Evolutionary conservation across 2,797 vertebrate genomes (phyloP).

Genomic region (Odontamblyopus lacepedii): DNA sequence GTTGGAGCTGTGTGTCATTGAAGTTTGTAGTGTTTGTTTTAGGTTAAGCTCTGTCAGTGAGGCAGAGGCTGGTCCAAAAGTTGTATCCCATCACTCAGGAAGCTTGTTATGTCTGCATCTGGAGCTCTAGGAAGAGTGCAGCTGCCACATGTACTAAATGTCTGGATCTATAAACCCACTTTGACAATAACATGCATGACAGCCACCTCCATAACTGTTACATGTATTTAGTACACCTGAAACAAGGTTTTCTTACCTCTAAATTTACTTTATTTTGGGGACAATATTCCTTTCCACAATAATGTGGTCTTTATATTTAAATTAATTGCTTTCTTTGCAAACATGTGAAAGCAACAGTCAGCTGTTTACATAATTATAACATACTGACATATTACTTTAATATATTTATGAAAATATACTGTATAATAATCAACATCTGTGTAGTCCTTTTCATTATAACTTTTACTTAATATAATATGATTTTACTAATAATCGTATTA

Average conservation of each 20-base stretch:
- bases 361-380: background rate
- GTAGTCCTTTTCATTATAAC: background rate
- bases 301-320: background rate
- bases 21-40: slow-evolving; percentile 69
- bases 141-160: slow-evolving; percentile 69
- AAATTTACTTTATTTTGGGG: background rate
- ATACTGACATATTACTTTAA: no score
- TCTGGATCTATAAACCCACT: slow-evolving; percentile 70
- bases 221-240: background rate
- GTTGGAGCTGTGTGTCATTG: slow-evolving; percentile 61
- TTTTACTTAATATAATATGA: background rate
- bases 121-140: slow-evolving; percentile 65
- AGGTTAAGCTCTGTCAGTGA: slow-evolving; percentile 60
- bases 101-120: slow-evolving; percentile 83
- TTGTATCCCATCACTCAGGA: slow-evolving; percentile 70
- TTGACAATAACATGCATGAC: slow-evolving; percentile 56
- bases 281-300: background rate
- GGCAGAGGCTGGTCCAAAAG: slow-evolving; percentile 56
- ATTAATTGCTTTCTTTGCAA: background rate
- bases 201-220: background rate
- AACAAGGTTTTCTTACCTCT: background rate
- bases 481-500: no score
- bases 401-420: no score
- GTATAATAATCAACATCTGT: no score
- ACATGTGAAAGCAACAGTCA: background rate